Base-by-base conservation (phyloP, 1,140 invertebrate genomes). In the Bathynomus jamesi region DNA sequence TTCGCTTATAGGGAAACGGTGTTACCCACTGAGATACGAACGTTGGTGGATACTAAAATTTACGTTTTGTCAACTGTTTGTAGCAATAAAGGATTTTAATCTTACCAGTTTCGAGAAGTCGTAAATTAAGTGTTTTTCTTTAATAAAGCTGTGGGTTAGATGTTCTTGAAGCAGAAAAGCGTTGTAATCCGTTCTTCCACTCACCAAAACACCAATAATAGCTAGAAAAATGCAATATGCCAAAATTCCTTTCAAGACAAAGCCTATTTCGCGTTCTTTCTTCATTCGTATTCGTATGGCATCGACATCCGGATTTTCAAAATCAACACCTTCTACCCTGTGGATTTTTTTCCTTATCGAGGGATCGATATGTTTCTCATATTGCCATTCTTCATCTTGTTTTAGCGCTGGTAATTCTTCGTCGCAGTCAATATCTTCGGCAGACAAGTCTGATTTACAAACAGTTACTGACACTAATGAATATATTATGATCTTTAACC, bases 351-450 rank as follows among this genome's bases (percentile, higher is more conserved):
- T 28, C 5, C 27, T 28, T 24, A 17, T 60, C 8, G 67, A 53
- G 4, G 61, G 62, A 30, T 75, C 70, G 7, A 72, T 17, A 11
- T 25, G 65, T 8, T 65, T 61, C 25, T 28, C 32, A 29, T 69
- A 69, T 3, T 60, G 65, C 74, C 74, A 75, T 62, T 81, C 78
- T 74, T 80, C 80, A 71, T 81, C 79, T 30, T 76, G 24, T 13
- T 73, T 67, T 30, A 80, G 70, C n/a, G 73, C 70, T 10, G 79
- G 76, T 28, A 80, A 76, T 73, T 85, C 84, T 70, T 86, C 85
- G 62, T 85, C 84, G 17, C 84, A 76, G 65, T 86, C 84, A 79
- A 83, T 78, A 81, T 86, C 80, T 80, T 85, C 75, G 17, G 82
- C 79, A 40, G 83, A 80, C 25, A 79, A 79, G 27, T 81, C 81